Evolutionary conservation across 1,140 invertebrate genomes (phyloP).

Genomic region (Ericerus pela): DNA sequence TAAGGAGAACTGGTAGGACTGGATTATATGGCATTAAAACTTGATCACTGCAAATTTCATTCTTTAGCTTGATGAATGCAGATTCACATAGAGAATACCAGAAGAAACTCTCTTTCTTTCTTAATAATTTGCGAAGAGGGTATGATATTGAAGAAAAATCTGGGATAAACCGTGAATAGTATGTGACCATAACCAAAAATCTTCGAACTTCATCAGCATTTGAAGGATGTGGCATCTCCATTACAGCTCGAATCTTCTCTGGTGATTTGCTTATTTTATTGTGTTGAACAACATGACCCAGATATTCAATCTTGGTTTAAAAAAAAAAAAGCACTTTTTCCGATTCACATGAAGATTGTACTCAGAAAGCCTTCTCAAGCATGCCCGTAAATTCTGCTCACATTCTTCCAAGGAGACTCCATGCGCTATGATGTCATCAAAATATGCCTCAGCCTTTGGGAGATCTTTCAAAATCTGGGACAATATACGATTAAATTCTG

Average conservation of each 20-base stretch:
- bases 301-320: not conserved
- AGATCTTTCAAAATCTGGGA: constrained; percentile 24
- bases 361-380: not conserved
- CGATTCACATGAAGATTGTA: constrained; percentile 18
- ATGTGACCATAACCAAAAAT: constrained; percentile 29
- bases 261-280: constrained; percentile 26
- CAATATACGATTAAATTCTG: constrained; percentile 29
- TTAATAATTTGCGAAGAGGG: not conserved
- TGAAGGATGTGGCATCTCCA: constrained; percentile 25
- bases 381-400: not conserved
- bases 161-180: not conserved
- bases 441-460: constrained; percentile 5
- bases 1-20: constrained; percentile 18
- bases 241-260: constrained; percentile 30
- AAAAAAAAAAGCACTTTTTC: constrained; percentile 15
- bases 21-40: constrained; percentile 21
- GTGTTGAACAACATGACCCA: not conserved
- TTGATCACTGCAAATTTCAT: constrained; percentile 6
- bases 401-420: constrained; percentile 1
- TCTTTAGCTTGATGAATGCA: constrained; percentile 19
- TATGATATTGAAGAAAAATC: not conserved
- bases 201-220: constrained; percentile 28
- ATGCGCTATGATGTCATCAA: constrained; percentile 12
- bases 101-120: not conserved
- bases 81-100: constrained; percentile 13